Evolutionary conservation across 2,797 vertebrate species (phyloP).

Genomic region (Limnodromus scolopaceus): DNA sequence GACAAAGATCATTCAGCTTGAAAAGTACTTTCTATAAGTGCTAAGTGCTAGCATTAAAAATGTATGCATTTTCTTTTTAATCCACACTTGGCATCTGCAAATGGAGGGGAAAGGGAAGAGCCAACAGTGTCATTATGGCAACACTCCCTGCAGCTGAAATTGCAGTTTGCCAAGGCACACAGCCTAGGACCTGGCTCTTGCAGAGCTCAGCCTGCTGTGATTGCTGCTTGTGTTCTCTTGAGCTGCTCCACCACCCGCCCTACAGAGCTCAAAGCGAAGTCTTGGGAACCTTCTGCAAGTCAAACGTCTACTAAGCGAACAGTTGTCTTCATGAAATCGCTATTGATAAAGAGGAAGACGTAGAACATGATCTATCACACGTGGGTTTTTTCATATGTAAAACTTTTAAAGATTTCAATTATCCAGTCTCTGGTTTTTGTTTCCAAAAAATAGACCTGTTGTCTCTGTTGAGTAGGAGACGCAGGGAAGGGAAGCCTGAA

Average conservation of each 20-base stretch:
- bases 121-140: not conserved
- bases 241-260: not conserved
- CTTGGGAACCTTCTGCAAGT: not conserved
- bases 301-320: not conserved
- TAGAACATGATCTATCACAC: not conserved
- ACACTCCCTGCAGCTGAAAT: not conserved
- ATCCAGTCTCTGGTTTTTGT: not conserved
- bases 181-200: not conserved
- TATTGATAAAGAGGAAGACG: not conserved
- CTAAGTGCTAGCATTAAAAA: constrained; percentile 65
- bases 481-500: not conserved
- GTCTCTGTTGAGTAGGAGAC: not conserved
- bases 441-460: too few species aligned
- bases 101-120: not conserved
- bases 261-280: not conserved
- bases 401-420: not conserved
- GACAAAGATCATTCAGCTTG: constrained; percentile 21
- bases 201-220: not conserved
- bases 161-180: not conserved
- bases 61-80: constrained; percentile 39
- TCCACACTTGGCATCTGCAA: not conserved
- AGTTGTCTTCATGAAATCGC: not conserved
- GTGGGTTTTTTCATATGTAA: not conserved
- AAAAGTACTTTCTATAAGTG: constrained; percentile 36
- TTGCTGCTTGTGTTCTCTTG: not conserved